Evolutionary conservation across 2,888 invertebrate species (phyloP), one percentile per base, ranked within the genome.

Genomic region (Ethmia dodecea): DNA sequence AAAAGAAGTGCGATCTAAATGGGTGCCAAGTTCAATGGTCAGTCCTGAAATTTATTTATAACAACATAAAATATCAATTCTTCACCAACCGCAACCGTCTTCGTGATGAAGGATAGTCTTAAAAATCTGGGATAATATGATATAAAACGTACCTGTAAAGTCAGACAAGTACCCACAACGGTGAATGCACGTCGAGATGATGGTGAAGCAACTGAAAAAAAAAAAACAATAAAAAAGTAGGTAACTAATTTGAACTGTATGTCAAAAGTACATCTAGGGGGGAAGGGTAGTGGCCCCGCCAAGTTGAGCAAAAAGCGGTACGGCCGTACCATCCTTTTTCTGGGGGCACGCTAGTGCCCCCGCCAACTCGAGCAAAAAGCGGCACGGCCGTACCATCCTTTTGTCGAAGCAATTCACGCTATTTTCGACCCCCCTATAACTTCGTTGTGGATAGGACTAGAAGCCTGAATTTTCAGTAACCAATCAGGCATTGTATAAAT

Each of bases 101-200:
- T n/a, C n/a, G n/a, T n/a, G n/a, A n/a, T n/a, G n/a, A n/a, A n/a
- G n/a, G n/a, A n/a, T n/a, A n/a, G n/a, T n/a, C n/a, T n/a, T n/a
- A n/a, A n/a, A n/a, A n/a, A n/a, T n/a, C n/a, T 20, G 20, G 20
- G 20, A 20, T 18, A 6, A 20, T 8, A 22, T 22, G 8, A 3
- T 22, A n/a, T 9, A 8, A 22, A 4, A 9, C 22, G 38, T 58
- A 83, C 83, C 67, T 83, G 83, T 33, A 67, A 37, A 13, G 69
- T 47, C 0, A 80, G 48, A 0, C 60, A 47, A 1, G 56, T 51
- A 2, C 61, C 62, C 10, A 88, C 66, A 30, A 86, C 60, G 1
- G 60, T 39, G 30, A 74, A 72, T 0, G 67, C 78, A 0, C 68
- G 60, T 1, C 60, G 51, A 1, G 74, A 70, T 1, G 67, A 45